phyloP scores from a whole-genome alignment of 2,888 invertebrate genomes.

The Phymatocera aterrima region DNA sequence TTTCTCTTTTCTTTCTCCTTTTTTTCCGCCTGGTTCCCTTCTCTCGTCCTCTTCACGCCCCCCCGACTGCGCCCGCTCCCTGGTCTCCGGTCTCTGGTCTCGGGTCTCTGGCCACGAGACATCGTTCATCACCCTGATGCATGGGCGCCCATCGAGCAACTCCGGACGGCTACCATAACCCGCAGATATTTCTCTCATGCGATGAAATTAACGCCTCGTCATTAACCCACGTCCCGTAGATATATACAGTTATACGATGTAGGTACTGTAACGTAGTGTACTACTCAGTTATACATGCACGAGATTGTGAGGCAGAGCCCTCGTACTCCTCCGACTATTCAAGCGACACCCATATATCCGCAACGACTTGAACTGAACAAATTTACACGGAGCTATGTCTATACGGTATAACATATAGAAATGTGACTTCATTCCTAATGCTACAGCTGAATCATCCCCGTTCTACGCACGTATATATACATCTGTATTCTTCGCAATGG shows the following conservation, averaged over 20 bases:
- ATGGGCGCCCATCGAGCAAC: conserved; percentile 62
- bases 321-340: too few relatives aligned
- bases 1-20: neutral
- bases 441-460: too few relatives aligned
- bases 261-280: too few relatives aligned
- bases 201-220: conserved; percentile 60
- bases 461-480: too few relatives aligned
- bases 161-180: conserved; percentile 54
- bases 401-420: too few relatives aligned
- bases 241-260: too few relatives aligned
- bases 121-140: conserved; percentile 68
- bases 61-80: conserved; percentile 45
- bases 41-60: neutral
- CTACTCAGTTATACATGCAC: too few relatives aligned
- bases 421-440: too few relatives aligned
- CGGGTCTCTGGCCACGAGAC: conserved; percentile 60
- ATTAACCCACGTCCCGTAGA: conserved; percentile 51
- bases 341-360: too few relatives aligned
- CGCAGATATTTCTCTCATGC: conserved; percentile 47
- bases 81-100: conserved; percentile 58
- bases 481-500: neutral
- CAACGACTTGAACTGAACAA: too few relatives aligned
- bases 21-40: neutral
- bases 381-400: too few relatives aligned
- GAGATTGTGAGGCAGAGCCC: too few relatives aligned